Percentiles rank a stretch among this genome's conserved stretches.
Conservation (phyloP, 2,113 vertebrate genomes). For the Fulmarus glacialis region DNA sequence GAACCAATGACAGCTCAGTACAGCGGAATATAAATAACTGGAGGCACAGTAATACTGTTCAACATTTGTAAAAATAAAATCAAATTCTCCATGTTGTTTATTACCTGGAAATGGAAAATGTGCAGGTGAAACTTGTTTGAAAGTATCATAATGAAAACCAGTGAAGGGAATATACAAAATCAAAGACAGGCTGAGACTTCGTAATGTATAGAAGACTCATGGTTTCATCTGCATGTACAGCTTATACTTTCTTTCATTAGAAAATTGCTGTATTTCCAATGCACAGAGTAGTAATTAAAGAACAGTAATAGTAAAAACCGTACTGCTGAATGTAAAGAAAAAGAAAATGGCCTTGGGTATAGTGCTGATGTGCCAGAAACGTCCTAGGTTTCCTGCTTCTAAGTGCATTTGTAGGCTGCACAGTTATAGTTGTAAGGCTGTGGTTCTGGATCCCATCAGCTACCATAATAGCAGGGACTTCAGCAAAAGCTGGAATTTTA, state of each 20-base stretch:
- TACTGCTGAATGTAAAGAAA: background rate
- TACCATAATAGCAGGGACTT: background rate
- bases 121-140: background rate
- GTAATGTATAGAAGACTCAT: background rate
- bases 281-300: background rate
- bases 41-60: background rate
- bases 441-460: background rate
- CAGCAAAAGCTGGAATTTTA: background rate
- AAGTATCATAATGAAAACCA: constrained; percentile 17
- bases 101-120: constrained; percentile 8
- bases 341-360: background rate
- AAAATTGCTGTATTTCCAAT: background rate
- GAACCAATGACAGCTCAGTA: background rate
- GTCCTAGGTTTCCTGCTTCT: background rate
- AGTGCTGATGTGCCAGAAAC: background rate
- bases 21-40: constrained; percentile 18
- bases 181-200: background rate
- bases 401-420: background rate
- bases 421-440: background rate
- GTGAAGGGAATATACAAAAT: background rate
- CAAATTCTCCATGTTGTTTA: background rate
- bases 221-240: background rate
- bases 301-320: background rate
- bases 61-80: constrained; percentile 26
- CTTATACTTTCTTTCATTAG: background rate